phyloP scores from a whole-genome alignment of 2,797 vertebrate genomes.

The Pangasius sanitwongsei region DNA sequence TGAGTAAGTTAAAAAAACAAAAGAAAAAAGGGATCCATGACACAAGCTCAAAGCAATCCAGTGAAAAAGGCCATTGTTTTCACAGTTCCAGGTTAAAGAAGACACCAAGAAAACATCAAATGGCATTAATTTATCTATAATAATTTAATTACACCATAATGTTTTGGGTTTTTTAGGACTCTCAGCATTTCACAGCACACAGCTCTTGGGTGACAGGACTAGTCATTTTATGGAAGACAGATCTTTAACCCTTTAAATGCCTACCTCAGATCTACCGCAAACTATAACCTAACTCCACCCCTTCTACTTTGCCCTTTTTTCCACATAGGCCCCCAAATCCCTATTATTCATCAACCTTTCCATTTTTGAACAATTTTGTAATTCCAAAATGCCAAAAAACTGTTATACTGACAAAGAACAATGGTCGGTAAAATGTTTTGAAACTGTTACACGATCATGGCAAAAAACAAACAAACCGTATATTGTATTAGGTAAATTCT shows the following conservation, averaged over 20 bases:
- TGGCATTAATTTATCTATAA: background rate
- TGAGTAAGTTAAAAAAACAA: slow-evolving; percentile 1
- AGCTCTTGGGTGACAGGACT: background rate
- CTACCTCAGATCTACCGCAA: background rate
- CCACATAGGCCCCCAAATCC: background rate
- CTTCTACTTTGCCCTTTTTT: background rate
- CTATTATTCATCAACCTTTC: background rate
- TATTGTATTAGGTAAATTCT: background rate
- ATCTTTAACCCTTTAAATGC: slow-evolving; percentile 29
- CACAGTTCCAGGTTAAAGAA: slow-evolving; percentile 57
- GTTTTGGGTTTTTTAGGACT: background rate
- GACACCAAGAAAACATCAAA: slow-evolving; percentile 36
- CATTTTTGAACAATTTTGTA: background rate
- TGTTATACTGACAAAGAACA: background rate
- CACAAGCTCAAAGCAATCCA: slow-evolving; percentile 41
- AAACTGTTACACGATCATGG: background rate
- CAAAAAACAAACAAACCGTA: background rate
- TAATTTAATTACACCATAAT: background rate
- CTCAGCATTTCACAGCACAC: background rate
- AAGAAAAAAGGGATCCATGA: slow-evolving; percentile 43
- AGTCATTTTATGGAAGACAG: slow-evolving; percentile 4
- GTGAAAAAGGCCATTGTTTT: slow-evolving; percentile 58
- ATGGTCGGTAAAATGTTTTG: background rate
- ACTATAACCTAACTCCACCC: background rate
- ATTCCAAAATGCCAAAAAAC: background rate